Conservation (phyloP, 1,140 invertebrate species). For the Pseudomyrmex cubaensis region DNA sequence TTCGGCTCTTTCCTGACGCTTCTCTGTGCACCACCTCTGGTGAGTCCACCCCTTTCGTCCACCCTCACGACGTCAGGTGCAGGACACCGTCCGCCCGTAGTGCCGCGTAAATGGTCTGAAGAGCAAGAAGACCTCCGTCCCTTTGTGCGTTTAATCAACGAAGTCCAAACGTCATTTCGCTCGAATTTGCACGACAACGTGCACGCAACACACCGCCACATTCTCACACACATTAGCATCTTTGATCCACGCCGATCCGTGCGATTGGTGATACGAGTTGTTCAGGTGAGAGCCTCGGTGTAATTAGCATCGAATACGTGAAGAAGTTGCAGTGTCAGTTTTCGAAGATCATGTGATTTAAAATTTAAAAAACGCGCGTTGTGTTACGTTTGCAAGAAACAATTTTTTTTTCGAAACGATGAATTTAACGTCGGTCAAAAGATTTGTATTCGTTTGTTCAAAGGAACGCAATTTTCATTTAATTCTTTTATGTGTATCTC, state of each 20-base stretch:
- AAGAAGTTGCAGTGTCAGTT: too few relatives aligned
- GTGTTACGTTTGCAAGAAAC: not conserved
- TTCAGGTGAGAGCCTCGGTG: not conserved
- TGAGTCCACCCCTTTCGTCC: slow-evolving; percentile 53
- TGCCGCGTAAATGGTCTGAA: slow-evolving; percentile 72
- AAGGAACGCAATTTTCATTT: slow-evolving; percentile 48
- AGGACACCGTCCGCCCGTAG: slow-evolving; percentile 68
- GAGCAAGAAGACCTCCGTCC: slow-evolving; percentile 71
- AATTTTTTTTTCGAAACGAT: slow-evolving; percentile 3
- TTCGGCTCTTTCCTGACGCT: slow-evolving; percentile 63
- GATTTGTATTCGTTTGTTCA: slow-evolving; percentile 9
- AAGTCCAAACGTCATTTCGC: slow-evolving; percentile 76
- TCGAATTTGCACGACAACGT: slow-evolving; percentile 47
- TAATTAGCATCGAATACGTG: slow-evolving; percentile 1
- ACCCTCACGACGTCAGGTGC: slow-evolving; percentile 76
- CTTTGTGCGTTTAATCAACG: slow-evolving; percentile 81
- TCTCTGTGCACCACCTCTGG: slow-evolving; percentile 45
- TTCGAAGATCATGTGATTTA: too few relatives aligned
- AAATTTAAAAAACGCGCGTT: too few relatives aligned
- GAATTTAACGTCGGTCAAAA: slow-evolving; percentile 6
- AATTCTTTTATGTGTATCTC: slow-evolving; percentile 15
- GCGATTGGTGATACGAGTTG: not conserved
- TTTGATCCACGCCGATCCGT: slow-evolving; percentile 18
- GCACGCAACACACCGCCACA: not conserved
- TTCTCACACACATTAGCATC: slow-evolving; percentile 6